Base-by-base conservation (phyloP, 2,113 vertebrate genomes). In the Lepisosteus oculatus region DNA sequence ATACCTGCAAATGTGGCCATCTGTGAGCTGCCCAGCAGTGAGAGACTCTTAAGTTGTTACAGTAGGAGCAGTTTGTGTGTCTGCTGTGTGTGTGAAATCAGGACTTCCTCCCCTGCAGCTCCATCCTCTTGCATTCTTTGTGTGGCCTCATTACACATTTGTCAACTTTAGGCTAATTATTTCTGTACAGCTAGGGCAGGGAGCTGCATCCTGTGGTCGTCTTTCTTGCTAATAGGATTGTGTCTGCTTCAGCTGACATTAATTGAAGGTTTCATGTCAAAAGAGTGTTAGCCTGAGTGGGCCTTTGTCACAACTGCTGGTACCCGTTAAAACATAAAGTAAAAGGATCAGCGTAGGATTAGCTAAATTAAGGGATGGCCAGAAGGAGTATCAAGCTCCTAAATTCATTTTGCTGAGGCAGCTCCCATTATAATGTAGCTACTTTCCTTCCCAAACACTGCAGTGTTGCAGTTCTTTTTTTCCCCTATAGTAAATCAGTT, bases 141-240 rank as follows among this genome's bases (percentile, higher is more conserved):
- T 85, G 82, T 54, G 79, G 88, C 84, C 91, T 90, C 85, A 84
- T 92, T 91, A 90, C 84, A 89, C 85, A 91, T 93, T 92, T 92
- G 87, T 91, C 91, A 95, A 88, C 90, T 92, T 91, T 88, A 79
- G 81, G 87, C 91, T 94, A 95, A 95, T 94, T 93, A 92, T 93
- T 94, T 92, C 87, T 89, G 83, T 91, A 92, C 86, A 86, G 88
- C 91, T 79, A 89, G 90, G 92, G 91, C 89, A 91, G 90, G 89
- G 88, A 88, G 85, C 77, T 85, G 90, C 88, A 78, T 89, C 87
- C 83, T 85, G 80, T 85, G 88, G 86, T 89, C 74, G 85, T 88
- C 91, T 89, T 89, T 87, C 86, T 90, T 93, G 81, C 93, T 95
- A 95, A 95, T 94, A 93, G 92, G 92, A 94, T 94, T 94, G 90